phyloP scores from a whole-genome alignment of 2,888 invertebrate genomes.

The Neocrepidodera transversa region DNA sequence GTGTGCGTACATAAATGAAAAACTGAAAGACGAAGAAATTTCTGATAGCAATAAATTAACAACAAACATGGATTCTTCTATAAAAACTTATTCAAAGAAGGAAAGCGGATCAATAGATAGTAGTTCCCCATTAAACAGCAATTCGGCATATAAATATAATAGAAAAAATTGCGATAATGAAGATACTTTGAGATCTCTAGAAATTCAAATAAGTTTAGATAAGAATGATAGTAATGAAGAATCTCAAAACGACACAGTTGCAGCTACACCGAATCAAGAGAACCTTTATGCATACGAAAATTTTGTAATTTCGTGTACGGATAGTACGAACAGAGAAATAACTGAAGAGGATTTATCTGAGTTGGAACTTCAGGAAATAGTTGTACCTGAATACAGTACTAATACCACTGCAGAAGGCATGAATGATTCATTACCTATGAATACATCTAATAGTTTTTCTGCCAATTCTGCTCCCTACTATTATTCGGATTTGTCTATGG shows the following conservation, averaged over 20 bases:
- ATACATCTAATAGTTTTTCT: constrained; percentile 41
- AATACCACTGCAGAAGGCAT: constrained; percentile 52
- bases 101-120: neutral
- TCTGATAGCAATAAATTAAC: constrained; percentile 28
- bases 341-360: constrained; percentile 38
- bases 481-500: constrained; percentile 76
- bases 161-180: constrained; percentile 59
- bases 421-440: constrained; percentile 43
- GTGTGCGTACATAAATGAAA: constrained; percentile 35
- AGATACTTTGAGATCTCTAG: constrained; percentile 43
- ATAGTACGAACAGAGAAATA: constrained; percentile 18
- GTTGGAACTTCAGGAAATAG: constrained; percentile 51
- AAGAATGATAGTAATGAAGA: constrained; percentile 32
- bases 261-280: constrained; percentile 23
- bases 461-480: constrained; percentile 81
- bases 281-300: constrained; percentile 55
- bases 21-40: constrained; percentile 39
- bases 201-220: constrained; percentile 19
- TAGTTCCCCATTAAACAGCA: too few relatives aligned
- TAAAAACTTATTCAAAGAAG: neutral
- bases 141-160: neutral
- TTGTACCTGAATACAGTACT: constrained; percentile 51
- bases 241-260: constrained; percentile 6
- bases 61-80: neutral
- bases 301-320: constrained; percentile 44